Base-by-base conservation (phyloP, 2,888 invertebrate species). In the Matsumyia berberina region DNA sequence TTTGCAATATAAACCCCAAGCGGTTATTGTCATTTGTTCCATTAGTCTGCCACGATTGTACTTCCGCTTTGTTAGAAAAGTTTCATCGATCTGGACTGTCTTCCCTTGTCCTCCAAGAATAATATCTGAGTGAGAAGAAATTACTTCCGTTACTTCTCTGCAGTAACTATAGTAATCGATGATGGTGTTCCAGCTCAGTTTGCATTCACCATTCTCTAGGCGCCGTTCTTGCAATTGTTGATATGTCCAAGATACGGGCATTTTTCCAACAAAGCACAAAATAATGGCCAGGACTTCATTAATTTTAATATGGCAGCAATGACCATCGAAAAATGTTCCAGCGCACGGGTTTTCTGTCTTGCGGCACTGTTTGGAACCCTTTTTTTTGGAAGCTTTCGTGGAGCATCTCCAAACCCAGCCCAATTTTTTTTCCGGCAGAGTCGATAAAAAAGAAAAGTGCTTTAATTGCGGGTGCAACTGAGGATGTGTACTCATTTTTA, bases 101-200 rank as follows among this genome's bases (percentile, higher is more conserved):
- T 74, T 74, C 0, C 44, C 33, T 66, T 64, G 29, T 0, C 66
- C 55, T 5, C 66, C 66, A 44, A 74, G 39, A 7, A 15, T 51
- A 0, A 35, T n/a, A 12, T 66, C 42, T 4, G 19, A 17, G 46
- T 55, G 33, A 0, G 53, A 73, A 1, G 49, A 29, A 31, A 64
- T 62, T n/a, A 74, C 31, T 44, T 64, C 64, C 1, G 74, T 12
- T 44, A n/a, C n/a, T n/a, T n/a, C n/a, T n/a, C n/a, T n/a, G n/a
- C n/a, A n/a, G n/a, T n/a, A n/a, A n/a, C n/a, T n/a, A n/a, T n/a
- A n/a, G n/a, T n/a, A n/a, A n/a, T n/a, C n/a, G n/a, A n/a, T n/a
- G n/a, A n/a, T n/a, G n/a, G n/a, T n/a, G n/a, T n/a, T n/a, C n/a
- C n/a, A n/a, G n/a, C n/a, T n/a, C n/a, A n/a, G n/a, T n/a, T n/a